A percentile compares a stretch with the other conserved stretches of the same genome.
phyloP scores from a whole-genome alignment of 2,113 vertebrate species.

The Alosa alosa region DNA sequence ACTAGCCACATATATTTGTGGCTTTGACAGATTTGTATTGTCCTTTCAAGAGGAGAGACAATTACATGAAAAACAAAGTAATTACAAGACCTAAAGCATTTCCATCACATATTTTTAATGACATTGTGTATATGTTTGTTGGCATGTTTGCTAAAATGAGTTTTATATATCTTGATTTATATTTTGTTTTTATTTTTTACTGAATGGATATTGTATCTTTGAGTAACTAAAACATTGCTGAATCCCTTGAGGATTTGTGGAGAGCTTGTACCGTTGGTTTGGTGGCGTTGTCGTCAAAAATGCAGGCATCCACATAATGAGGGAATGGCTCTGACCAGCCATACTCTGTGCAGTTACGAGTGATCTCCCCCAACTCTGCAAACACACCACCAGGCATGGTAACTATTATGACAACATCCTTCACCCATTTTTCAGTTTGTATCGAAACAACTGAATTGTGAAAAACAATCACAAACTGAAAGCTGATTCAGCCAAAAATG shows the following conservation, averaged over 20 bases:
- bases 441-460: too few relatives aligned
- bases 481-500: too few relatives aligned
- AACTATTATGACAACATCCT: not conserved
- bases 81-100: not conserved
- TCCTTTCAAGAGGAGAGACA: not conserved
- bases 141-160: too few relatives aligned
- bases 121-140: too few relatives aligned
- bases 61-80: not conserved
- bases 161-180: not conserved
- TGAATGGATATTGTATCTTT: not conserved
- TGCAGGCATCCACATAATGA: conserved; percentile 89
- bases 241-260: too few relatives aligned
- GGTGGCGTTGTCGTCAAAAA: conserved; percentile 80
- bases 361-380: conserved; percentile 77
- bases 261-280: conserved; percentile 57
- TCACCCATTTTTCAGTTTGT: too few relatives aligned
- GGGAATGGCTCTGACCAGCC: conserved; percentile 95
- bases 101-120: not conserved
- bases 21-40: too few relatives aligned
- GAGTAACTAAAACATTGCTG: too few relatives aligned
- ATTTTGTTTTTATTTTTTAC: not conserved
- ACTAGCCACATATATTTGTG: too few relatives aligned
- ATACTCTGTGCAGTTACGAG: conserved; percentile 89
- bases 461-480: too few relatives aligned
- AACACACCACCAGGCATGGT: not conserved